Percentiles rank a stretch among this genome's conserved stretches.
These are phyloP conservation scores for Malurus cyaneus DNA, from an alignment of 2,113 vertebrate genomes.

Conservation along the genomic window DNA sequence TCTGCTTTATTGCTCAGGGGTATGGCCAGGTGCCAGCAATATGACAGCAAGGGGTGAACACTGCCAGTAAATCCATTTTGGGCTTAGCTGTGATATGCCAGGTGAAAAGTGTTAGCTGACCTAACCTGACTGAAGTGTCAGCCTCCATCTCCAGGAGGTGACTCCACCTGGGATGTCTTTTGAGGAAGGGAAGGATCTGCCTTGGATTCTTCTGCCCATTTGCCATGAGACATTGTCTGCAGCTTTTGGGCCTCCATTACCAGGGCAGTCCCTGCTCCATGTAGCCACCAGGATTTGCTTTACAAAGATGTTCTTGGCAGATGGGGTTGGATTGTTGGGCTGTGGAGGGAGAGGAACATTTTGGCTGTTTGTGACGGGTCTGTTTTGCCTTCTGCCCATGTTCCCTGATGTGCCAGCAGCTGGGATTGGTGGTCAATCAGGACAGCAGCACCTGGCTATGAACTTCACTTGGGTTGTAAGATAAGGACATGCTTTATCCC, in stretches of 20 bases:
- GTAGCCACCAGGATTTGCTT: background rate
- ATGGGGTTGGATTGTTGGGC: background rate
- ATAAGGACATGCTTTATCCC: background rate
- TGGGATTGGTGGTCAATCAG: background rate
- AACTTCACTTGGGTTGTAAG: background rate
- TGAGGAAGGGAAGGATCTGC: background rate
- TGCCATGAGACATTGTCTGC: background rate
- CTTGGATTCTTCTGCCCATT: background rate
- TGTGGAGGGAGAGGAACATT: background rate
- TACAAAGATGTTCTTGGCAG: background rate
- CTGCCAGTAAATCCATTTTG: conserved; percentile 57
- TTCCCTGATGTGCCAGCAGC: background rate
- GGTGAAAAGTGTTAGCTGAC: conserved; percentile 28
- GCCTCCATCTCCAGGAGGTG: background rate
- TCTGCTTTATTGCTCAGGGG: conserved; percentile 10
- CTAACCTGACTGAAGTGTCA: background rate
- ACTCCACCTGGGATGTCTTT: background rate
- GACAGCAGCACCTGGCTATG: background rate
- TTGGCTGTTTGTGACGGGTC: background rate
- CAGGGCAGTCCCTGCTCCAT: background rate
- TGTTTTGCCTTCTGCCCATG: background rate
- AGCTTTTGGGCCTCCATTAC: background rate
- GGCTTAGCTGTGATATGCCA: conserved; percentile 43
- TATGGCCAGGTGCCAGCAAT: conserved; percentile 40
- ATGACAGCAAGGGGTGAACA: conserved; percentile 3